Percentiles rank a stretch among this genome's conserved stretches.
These are phyloP conservation scores for Microdon myrmicae DNA, from an alignment of 2,888 invertebrate genomes.

Conservation along the genomic window DNA sequence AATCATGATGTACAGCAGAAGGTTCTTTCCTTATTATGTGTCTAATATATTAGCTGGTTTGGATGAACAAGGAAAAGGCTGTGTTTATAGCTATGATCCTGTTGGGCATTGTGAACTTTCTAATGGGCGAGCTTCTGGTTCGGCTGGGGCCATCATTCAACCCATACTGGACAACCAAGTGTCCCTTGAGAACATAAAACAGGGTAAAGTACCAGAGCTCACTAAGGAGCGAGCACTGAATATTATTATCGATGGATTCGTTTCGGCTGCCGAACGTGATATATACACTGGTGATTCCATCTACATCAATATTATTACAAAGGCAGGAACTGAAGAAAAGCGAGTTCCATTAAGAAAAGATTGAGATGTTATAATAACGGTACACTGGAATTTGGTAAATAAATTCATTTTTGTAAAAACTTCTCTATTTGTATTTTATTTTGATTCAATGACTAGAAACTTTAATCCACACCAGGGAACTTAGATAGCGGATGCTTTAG, in stretches of 20 bases:
- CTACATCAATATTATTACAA: conserved; percentile 85
- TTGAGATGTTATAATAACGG: conserved; percentile 70
- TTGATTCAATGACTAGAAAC: no score
- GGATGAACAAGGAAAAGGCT: conserved; percentile 92
- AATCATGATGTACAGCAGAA: conserved; percentile 92
- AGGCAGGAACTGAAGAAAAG: conserved; percentile 81
- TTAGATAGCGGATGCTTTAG: no score
- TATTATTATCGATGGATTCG: conserved; percentile 94
- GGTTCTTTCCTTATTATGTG: conserved; percentile 99
- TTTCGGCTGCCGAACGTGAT: conserved; percentile 97
- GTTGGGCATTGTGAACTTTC: conserved; percentile 93
- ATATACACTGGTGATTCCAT: conserved; percentile 96
- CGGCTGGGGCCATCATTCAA: conserved; percentile 89
- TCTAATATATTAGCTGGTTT: conserved; percentile 94
- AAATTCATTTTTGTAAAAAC: no score
- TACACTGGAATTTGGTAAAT: conserved; percentile 39
- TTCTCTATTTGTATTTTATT: no score
- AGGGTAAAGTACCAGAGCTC: conserved; percentile 71
- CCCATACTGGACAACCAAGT: conserved; percentile 97
- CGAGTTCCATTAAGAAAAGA: conserved; percentile 85
- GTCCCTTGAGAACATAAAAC: conserved; percentile 85
- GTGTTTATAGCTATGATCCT: conserved; percentile 96
- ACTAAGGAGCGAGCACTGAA: conserved; percentile 83
- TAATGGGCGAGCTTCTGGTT: conserved; percentile 88
- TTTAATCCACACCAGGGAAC: no score